Percentiles rank a stretch among this genome's conserved stretches.
phyloP scores from a whole-genome alignment of 2,113 vertebrate genomes.

The Siniperca knerii region DNA sequence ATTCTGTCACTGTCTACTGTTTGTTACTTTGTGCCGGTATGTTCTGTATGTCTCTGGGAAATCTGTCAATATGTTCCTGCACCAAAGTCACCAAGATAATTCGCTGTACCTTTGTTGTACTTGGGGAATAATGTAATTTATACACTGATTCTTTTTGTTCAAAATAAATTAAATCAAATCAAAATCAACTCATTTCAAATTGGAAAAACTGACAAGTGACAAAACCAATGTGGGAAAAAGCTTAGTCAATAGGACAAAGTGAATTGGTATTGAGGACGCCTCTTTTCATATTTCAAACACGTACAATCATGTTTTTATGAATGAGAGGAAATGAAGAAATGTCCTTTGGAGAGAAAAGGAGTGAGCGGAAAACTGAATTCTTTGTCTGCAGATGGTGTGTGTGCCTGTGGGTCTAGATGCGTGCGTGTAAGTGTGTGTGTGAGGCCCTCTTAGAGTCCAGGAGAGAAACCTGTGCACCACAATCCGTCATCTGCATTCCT shows the following conservation, averaged over 20 bases:
- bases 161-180: slow-evolving; percentile 58
- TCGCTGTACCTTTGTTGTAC: slow-evolving; percentile 49
- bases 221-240: slow-evolving; percentile 40
- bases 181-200: slow-evolving; percentile 59
- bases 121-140: slow-evolving; percentile 40
- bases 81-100: slow-evolving; percentile 44
- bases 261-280: slow-evolving; percentile 55
- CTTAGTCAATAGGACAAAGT: slow-evolving; percentile 60
- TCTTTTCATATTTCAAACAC: slow-evolving; percentile 53
- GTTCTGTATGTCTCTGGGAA: background rate
- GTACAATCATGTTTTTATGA: slow-evolving; percentile 68
- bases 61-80: slow-evolving; percentile 23
- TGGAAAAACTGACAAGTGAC: slow-evolving; percentile 63
- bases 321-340: slow-evolving; percentile 67
- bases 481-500: slow-evolving; percentile 84
- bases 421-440: slow-evolving; percentile 21
- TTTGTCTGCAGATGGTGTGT: slow-evolving; percentile 44
- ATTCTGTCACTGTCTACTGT: background rate
- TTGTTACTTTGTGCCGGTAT: background rate
- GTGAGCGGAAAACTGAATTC: slow-evolving; percentile 37
- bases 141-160: slow-evolving; percentile 42
- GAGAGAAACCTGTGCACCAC: slow-evolving; percentile 72
- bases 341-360: slow-evolving; percentile 59
- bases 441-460: slow-evolving; percentile 56
- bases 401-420: background rate